Conservation (phyloP, 2,888 invertebrate genomes). For the Dexiosoma caninum region DNA sequence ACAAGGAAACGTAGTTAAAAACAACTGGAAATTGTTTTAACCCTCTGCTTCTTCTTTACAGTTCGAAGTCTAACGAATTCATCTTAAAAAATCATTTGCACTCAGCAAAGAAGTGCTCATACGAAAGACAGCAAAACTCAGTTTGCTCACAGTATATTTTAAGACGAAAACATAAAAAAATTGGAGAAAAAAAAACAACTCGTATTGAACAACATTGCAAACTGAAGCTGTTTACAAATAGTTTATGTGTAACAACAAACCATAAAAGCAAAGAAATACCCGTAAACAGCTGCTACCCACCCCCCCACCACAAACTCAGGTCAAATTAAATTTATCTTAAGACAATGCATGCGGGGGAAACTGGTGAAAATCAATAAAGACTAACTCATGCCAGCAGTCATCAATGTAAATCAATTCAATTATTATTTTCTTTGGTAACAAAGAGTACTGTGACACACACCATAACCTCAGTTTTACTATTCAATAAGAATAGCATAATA, state of each 20-base stretch:
- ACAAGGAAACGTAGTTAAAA: background rate
- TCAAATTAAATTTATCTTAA: slow-evolving; percentile 23
- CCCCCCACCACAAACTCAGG: background rate
- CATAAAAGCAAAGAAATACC: slow-evolving; percentile 16
- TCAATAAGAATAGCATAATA: too few relatives aligned
- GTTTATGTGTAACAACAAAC: slow-evolving; percentile 13
- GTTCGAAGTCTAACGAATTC: background rate
- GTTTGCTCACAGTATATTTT: background rate
- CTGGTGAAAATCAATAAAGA: background rate
- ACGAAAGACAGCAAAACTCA: background rate
- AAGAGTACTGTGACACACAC: too few relatives aligned
- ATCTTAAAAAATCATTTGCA: slow-evolving; percentile 42
- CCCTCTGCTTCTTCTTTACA: background rate
- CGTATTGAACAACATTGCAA: slow-evolving; percentile 29
- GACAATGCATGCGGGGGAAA: slow-evolving; percentile 52
- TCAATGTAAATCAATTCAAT: slow-evolving; percentile 20
- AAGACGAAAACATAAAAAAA: too few relatives aligned
- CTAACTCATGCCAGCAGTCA: slow-evolving; percentile 7
- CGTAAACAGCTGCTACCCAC: background rate
- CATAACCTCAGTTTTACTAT: too few relatives aligned
- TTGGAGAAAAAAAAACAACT: background rate
- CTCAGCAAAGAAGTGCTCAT: too few relatives aligned
- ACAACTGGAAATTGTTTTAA: slow-evolving; percentile 20
- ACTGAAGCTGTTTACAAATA: slow-evolving; percentile 44
- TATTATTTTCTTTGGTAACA: background rate